phyloP scores from a whole-genome alignment of 2,888 invertebrate genomes.

The Rosalia funebris region DNA sequence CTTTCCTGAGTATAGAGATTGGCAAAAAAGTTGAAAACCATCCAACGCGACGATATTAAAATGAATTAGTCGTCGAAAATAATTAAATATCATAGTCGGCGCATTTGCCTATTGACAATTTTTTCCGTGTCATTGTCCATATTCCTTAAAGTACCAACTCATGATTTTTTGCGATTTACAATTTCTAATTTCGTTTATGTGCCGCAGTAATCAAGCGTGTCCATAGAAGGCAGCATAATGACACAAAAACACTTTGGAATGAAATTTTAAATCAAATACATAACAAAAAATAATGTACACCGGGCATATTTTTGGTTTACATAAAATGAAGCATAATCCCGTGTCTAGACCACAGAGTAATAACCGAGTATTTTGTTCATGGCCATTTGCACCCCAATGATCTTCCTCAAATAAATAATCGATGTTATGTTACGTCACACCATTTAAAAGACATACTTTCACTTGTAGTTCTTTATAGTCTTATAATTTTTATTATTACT shows the following conservation, averaged over 20 bases:
- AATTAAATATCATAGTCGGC: not conserved
- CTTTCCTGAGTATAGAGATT: not conserved
- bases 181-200: not conserved
- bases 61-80: not conserved
- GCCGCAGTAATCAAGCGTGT: not conserved
- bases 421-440: too few species aligned
- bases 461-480: too few species aligned
- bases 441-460: too few species aligned
- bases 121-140: not conserved
- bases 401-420: too few species aligned
- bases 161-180: not conserved
- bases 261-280: not conserved
- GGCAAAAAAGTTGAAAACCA: constrained; percentile 4
- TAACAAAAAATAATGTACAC: not conserved
- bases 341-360: not conserved
- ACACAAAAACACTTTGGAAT: not conserved
- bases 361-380: not conserved
- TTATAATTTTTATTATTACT: too few species aligned
- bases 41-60: not conserved
- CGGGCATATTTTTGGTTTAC: not conserved
- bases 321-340: not conserved
- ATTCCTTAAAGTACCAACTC: not conserved
- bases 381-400: not conserved
- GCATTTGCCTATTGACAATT: not conserved
- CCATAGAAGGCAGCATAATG: not conserved